Percentiles rank a stretch among this genome's conserved stretches.
Conservation (phyloP, 2,888 invertebrate genomes). For the Sinelater perroti region DNA sequence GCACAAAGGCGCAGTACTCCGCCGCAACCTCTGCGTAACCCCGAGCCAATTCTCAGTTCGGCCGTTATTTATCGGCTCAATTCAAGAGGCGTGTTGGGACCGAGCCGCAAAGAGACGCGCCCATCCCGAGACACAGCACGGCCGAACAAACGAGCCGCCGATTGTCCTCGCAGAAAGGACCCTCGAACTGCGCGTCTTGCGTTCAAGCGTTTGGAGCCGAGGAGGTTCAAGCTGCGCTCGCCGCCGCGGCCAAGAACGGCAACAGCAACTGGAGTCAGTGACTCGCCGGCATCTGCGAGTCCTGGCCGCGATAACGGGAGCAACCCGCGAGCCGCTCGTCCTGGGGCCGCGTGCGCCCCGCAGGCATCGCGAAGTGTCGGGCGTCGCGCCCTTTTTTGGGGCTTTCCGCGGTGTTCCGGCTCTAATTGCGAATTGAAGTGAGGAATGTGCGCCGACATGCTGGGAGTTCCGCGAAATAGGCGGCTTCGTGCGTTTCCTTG, state of each 20-base stretch:
- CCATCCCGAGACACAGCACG: too few relatives aligned
- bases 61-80: too few relatives aligned
- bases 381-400: conserved; percentile 12
- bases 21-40: too few relatives aligned
- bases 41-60: too few relatives aligned
- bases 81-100: too few relatives aligned
- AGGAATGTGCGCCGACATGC: conserved; percentile 5
- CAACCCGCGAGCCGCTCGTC: conserved; percentile 30
- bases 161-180: conserved; percentile 1
- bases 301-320: conserved; percentile 36
- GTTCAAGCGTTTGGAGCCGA: conserved; percentile 44
- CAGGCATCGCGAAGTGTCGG: conserved; percentile 18
- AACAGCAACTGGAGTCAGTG: conserved; percentile 51
- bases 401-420: background rate
- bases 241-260: conserved; percentile 42
- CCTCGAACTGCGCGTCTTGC: conserved; percentile 5
- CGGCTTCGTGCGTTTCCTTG: conserved; percentile 13
- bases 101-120: too few relatives aligned
- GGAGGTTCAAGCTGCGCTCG: conserved; percentile 47
- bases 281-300: conserved; percentile 52
- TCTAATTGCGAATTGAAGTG: background rate
- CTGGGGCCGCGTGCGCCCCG: conserved; percentile 20
- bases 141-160: too few relatives aligned
- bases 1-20: too few relatives aligned
- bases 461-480: conserved; percentile 18